These are phyloP conservation scores for Erebia ligea DNA, from an alignment of 2,888 invertebrate species.

Conservation along the genomic window DNA sequence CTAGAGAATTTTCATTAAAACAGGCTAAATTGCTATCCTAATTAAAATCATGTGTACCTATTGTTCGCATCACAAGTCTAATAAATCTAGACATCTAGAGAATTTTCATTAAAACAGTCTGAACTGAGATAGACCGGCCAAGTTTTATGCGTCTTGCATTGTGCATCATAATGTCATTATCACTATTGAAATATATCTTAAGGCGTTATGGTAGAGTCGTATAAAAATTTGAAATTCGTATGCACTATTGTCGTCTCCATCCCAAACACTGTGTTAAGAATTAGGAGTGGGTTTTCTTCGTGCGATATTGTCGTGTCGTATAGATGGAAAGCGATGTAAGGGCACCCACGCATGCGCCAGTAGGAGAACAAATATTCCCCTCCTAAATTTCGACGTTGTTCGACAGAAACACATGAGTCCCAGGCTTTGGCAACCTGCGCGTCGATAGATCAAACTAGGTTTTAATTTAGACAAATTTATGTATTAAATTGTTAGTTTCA, in stretches of 20 bases:
- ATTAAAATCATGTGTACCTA: too few relatives aligned
- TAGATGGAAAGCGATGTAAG: conserved; percentile 33
- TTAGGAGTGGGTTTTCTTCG: conserved; percentile 8
- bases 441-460: conserved; percentile 26
- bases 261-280: conserved; percentile 20
- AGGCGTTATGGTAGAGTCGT: conserved; percentile 19
- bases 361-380: conserved; percentile 39
- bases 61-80: not conserved
- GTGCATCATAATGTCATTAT: conserved; percentile 1
- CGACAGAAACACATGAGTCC: conserved; percentile 27
- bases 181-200: conserved; percentile 28
- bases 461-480: conserved; percentile 31
- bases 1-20: too few relatives aligned
- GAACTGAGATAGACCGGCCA: not conserved
- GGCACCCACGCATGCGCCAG: conserved; percentile 40
- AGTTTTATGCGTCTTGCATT: not conserved
- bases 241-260: conserved; percentile 6
- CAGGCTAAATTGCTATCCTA: too few relatives aligned
- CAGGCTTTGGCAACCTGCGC: conserved; percentile 22
- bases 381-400: conserved; percentile 36
- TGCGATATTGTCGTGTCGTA: conserved; percentile 26
- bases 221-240: conserved; percentile 19
- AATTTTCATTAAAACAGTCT: not conserved
- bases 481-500: conserved; percentile 34
- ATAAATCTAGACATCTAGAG: not conserved